phyloP scores from a whole-genome alignment of 2,797 vertebrate genomes.

The Centroberyx gerrardi region DNA sequence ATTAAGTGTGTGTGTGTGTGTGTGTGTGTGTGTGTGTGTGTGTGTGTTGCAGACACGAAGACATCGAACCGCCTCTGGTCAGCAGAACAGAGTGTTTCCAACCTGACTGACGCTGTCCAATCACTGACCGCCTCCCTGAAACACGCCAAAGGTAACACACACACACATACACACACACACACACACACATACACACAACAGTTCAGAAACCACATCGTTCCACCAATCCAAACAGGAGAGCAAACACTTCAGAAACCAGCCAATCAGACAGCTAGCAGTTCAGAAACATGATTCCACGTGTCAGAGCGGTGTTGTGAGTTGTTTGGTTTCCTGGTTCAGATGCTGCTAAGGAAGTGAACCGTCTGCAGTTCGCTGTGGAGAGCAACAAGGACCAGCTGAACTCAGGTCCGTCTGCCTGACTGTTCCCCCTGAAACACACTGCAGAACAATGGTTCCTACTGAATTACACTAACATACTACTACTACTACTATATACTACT shows the following conservation, averaged over 20 bases:
- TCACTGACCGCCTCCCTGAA: background rate
- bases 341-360: slow-evolving; percentile 42
- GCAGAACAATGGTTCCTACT: background rate
- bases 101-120: slow-evolving; percentile 28
- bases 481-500: too few species aligned
- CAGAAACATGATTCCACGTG: too few species aligned
- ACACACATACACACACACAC: slow-evolving; percentile 13
- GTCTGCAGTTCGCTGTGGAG: slow-evolving; percentile 64
- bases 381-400: slow-evolving; percentile 64
- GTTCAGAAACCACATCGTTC: background rate
- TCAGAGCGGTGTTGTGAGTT: background rate
- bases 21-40: background rate
- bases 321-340: slow-evolving; percentile 34
- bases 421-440: background rate
- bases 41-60: slow-evolving; percentile 33
- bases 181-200: slow-evolving; percentile 1
- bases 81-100: slow-evolving; percentile 38
- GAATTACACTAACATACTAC: too few species aligned
- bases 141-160: slow-evolving; percentile 60
- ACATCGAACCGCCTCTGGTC: slow-evolving; percentile 36
- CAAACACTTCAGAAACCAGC: too few species aligned
- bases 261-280: background rate
- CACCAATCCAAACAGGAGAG: too few species aligned
- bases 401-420: slow-evolving; percentile 54
- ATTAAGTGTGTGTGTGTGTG: too few species aligned